Percentiles rank a stretch among this genome's conserved stretches.
Conservation (phyloP, 1,140 invertebrate species). For the Caerostris extrusa region DNA sequence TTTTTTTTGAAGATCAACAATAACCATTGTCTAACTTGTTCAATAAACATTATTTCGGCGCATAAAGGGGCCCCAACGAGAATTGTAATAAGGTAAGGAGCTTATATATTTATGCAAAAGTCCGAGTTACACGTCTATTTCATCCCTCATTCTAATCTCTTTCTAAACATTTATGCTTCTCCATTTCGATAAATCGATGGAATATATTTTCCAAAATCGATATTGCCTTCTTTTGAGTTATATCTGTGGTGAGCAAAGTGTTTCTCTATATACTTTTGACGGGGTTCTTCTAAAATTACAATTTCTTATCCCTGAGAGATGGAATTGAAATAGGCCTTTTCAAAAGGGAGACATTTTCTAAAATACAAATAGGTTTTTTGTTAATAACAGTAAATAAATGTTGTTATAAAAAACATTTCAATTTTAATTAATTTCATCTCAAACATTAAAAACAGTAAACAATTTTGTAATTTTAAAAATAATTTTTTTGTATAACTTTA, state of each 20-base stretch:
- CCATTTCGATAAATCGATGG: conserved; percentile 58
- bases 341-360: background rate
- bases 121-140: conserved; percentile 44
- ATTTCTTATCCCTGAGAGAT: background rate
- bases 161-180: conserved; percentile 59
- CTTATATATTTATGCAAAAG: conserved; percentile 61
- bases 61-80: conserved; percentile 30
- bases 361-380: background rate
- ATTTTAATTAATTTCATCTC: no score
- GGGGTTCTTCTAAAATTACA: conserved; percentile 12
- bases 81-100: conserved; percentile 35
- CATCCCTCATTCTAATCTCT: conserved; percentile 50
- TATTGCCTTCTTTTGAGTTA: conserved; percentile 46
- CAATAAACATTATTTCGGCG: conserved; percentile 44
- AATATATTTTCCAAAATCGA: conserved; percentile 61
- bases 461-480: background rate
- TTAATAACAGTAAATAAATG: background rate
- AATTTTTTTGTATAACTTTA: no score
- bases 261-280: background rate
- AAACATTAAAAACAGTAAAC: background rate
- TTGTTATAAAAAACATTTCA: background rate
- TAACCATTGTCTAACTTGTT: conserved; percentile 35
- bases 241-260: conserved; percentile 16
- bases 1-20: conserved; percentile 15
- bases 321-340: background rate